Conservation (phyloP, 2,113 vertebrate genomes). For the Vicugna pacos region DNA sequence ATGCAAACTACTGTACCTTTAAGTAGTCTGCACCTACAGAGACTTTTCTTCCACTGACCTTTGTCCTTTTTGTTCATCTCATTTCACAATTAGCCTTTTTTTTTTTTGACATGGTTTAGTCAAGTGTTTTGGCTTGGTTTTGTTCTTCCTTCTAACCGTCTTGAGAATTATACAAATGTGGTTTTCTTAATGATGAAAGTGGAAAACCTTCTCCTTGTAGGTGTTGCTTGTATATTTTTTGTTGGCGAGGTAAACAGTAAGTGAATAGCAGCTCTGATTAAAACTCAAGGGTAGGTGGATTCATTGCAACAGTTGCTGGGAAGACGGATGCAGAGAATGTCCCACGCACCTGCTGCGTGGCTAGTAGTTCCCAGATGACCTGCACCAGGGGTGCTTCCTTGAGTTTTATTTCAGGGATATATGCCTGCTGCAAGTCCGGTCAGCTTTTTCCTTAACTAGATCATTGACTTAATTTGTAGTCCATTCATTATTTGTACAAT, state of each 20-base stretch:
- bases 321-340: neutral
- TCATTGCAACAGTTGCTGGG: neutral
- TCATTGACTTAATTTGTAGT: neutral
- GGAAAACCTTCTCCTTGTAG: slow-evolving; percentile 9
- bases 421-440: neutral
- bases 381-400: neutral
- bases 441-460: neutral
- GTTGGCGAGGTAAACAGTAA: neutral
- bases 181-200: slow-evolving; percentile 29
- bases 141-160: slow-evolving; percentile 4
- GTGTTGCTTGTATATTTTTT: slow-evolving; percentile 8
- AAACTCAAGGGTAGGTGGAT: neutral
- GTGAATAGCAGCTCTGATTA: neutral
- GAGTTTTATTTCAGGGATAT: neutral
- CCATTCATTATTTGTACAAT: neutral
- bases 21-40: neutral
- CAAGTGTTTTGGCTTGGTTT: neutral
- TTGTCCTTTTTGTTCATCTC: neutral
- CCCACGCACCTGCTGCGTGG: neutral
- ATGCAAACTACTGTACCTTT: neutral
- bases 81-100: neutral
- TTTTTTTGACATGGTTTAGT: neutral
- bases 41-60: neutral
- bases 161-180: slow-evolving; percentile 5
- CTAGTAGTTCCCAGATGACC: neutral